phyloP scores from a whole-genome alignment of 2,888 invertebrate genomes.

The Phania funesta region DNA sequence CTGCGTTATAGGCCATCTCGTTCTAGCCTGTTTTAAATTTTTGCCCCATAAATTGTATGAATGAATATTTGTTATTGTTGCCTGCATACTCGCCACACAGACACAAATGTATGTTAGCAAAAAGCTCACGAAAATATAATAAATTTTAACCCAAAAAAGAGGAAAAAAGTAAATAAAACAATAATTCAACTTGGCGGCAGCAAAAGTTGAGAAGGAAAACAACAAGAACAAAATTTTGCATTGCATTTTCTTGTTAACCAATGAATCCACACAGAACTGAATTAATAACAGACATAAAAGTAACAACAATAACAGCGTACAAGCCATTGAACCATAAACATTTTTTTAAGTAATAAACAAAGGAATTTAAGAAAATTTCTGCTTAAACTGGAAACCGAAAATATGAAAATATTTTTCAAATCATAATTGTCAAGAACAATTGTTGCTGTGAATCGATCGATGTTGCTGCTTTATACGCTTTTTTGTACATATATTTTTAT shows the following conservation, averaged over 20 bases:
- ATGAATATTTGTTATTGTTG: slow-evolving; percentile 63
- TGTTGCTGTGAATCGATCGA: slow-evolving; percentile 31
- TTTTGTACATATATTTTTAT: slow-evolving; percentile 9
- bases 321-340: slow-evolving; percentile 61
- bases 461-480: slow-evolving; percentile 22
- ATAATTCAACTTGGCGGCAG: slow-evolving; percentile 70
- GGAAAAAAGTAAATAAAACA: slow-evolving; percentile 72
- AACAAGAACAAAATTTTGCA: slow-evolving; percentile 43
- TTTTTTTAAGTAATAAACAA: slow-evolving; percentile 31
- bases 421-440: slow-evolving; percentile 51
- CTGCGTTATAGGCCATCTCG: slow-evolving; percentile 64
- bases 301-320: slow-evolving; percentile 29
- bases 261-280: slow-evolving; percentile 22
- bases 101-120: slow-evolving; percentile 55
- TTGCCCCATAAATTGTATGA: slow-evolving; percentile 64
- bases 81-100: slow-evolving; percentile 40
- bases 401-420: slow-evolving; percentile 21
- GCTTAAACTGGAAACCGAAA: slow-evolving; percentile 18
- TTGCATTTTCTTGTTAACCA: slow-evolving; percentile 43
- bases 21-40: slow-evolving; percentile 63
- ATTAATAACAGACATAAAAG: slow-evolving; percentile 46
- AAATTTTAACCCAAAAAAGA: slow-evolving; percentile 70
- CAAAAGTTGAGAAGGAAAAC: slow-evolving; percentile 30
- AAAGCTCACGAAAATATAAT: slow-evolving; percentile 69
- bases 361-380: slow-evolving; percentile 51